Evolutionary conservation across 2,888 invertebrate species (phyloP), one percentile per base, ranked within the genome.

Genomic region (Drosophila emarginata): DNA sequence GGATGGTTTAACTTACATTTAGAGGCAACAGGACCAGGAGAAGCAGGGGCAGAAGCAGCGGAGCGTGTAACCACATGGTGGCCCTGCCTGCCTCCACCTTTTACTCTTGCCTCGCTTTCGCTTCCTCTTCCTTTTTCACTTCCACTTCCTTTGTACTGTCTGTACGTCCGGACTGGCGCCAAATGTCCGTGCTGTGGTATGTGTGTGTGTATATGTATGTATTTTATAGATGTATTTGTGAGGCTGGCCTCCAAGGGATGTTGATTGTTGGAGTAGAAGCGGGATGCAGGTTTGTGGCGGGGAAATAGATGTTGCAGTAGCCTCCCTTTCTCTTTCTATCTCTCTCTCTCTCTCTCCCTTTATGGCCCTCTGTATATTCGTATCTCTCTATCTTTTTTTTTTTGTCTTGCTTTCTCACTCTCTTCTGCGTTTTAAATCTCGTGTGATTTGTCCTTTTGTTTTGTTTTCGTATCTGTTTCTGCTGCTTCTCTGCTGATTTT

Each of bases 61-160:
- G 66, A 67, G 68, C 67, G 69, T 73, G 66, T 62, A 71, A 68
- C 78, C 79, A 69, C 81, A 81, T 83, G 74, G 67, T 79, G 50
- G 52, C 26, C 51, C 61, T 36, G 74, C 36, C 60, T 58, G 56
- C 45, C 56, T 57, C 45, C 59, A 56, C 39, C 53, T 61, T 61
- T 62, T 40, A n/a, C 54, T 61, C 32, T 60, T 60, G 45, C 40
- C 26, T 26, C 28, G 28, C 32, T 60, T 40, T 23, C 21, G 21
- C 45, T 61, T 59, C 53, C 53, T 57, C 67, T 72, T 53, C 28
- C 58, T 62, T 61, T 54, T 53, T 54, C 54, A 40, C 58, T 69
- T 32, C 45, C 45, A 28, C 40, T 14, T 26, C 45, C 26, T 32
- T 60, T 40, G 21, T 32, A 28, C 36, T 54, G 59, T 64, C 66